A percentile compares a stretch with the other conserved stretches of the same genome.
Evolutionary conservation across 2,797 vertebrate genomes (phyloP).

Genomic region (Pipistrellus pipistrellus): DNA sequence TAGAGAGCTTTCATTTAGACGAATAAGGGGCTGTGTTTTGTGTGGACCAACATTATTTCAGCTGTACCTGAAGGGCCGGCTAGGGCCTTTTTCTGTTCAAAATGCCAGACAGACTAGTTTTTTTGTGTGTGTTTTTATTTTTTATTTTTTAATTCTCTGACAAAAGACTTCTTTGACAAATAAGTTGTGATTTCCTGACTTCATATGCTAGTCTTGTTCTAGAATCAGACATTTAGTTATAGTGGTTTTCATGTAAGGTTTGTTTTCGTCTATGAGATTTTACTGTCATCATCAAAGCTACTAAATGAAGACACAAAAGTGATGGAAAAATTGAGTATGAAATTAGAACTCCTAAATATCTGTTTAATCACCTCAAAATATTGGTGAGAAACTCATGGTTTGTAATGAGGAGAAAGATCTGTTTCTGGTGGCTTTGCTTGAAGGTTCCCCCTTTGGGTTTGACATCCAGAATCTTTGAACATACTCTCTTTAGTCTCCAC

Average conservation of each 20-base stretch:
- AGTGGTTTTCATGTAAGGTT: background rate
- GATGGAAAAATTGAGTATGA: background rate
- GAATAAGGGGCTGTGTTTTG: background rate
- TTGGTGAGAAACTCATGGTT: background rate
- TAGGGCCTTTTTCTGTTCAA: background rate
- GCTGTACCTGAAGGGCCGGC: background rate
- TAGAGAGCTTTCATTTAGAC: background rate
- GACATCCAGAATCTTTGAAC: background rate
- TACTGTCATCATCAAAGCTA: background rate
- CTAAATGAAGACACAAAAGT: background rate
- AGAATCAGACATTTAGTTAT: background rate
- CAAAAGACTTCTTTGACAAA: background rate
- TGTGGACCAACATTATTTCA: background rate
- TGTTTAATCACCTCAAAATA: background rate
- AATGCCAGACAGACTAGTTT: background rate
- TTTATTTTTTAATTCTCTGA: background rate
- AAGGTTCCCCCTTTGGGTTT: background rate
- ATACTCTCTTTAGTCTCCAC: background rate
- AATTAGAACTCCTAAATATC: background rate
- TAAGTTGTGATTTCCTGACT: background rate
- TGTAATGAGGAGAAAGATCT: background rate
- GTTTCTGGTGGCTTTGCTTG: background rate
- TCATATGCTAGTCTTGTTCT: background rate
- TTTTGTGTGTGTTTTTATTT: background rate
- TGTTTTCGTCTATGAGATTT: background rate